Percentiles rank a stretch among this genome's conserved stretches.
Conservation (phyloP, 2,888 invertebrate species). For the Zonitis immaculata region DNA sequence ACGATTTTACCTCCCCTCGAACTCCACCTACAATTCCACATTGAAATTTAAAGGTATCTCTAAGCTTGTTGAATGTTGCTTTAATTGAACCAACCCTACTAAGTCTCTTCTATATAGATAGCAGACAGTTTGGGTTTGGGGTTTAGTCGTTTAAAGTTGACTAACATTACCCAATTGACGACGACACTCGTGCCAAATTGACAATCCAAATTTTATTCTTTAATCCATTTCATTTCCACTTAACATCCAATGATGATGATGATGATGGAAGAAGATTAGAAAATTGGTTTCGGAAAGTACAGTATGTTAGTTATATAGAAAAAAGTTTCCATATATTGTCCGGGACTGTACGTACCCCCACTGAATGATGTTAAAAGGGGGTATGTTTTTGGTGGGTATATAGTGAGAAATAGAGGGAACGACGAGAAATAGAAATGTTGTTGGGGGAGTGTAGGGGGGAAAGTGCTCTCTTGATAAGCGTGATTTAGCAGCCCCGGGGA, state of each 20-base stretch:
- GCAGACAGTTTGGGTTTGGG: slow-evolving; percentile 8
- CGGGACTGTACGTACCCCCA: slow-evolving; percentile 16
- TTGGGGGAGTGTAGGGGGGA: slow-evolving; percentile 43
- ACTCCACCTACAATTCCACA: neutral
- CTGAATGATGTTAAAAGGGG: slow-evolving; percentile 24
- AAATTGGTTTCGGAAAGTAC: neutral
- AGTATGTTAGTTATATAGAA: neutral
- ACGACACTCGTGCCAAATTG: slow-evolving; percentile 33
- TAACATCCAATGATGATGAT: slow-evolving; percentile 54
- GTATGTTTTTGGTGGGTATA: slow-evolving; percentile 26
- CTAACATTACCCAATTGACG: too few relatives aligned
- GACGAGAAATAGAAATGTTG: slow-evolving; percentile 31
- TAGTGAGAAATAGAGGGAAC: slow-evolving; percentile 31
- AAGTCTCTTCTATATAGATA: slow-evolving; percentile 8
- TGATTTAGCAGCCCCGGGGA: slow-evolving; percentile 75
- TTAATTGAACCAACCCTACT: slow-evolving; percentile 5
- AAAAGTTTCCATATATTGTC: slow-evolving; percentile 19
- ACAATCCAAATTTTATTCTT: slow-evolving; percentile 50
- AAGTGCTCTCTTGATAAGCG: slow-evolving; percentile 57
- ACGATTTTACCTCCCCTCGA: neutral
- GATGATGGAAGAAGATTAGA: neutral
- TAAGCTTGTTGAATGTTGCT: slow-evolving; percentile 6
- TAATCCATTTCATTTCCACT: slow-evolving; percentile 58
- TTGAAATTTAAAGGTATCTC: neutral
- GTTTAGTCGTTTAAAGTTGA: neutral